Conservation (phyloP, 2,888 invertebrate species). For the Laothoe populi region DNA sequence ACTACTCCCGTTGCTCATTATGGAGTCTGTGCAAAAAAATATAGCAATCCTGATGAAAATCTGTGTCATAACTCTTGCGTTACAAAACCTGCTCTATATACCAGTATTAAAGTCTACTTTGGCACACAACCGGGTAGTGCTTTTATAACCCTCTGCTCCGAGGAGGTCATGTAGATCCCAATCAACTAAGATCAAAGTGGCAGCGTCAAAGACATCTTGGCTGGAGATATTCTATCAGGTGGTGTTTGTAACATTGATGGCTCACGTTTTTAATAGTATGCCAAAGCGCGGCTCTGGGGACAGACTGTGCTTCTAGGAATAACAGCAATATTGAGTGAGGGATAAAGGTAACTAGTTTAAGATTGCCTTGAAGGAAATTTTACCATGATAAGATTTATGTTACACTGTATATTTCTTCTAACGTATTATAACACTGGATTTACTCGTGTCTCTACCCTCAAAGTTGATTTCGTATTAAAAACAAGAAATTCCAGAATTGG, state of each 20-base stretch:
- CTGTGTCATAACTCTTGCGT: slow-evolving; percentile 31
- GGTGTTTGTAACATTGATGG: slow-evolving; percentile 50
- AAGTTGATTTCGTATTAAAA: no score
- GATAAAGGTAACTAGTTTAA: background rate
- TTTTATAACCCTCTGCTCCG: slow-evolving; percentile 29
- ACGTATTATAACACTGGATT: no score
- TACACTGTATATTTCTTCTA: no score
- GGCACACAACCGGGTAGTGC: background rate
- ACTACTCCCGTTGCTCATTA: slow-evolving; percentile 62
- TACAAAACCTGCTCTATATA: slow-evolving; percentile 28
- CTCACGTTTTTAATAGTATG: slow-evolving; percentile 46
- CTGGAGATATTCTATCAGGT: slow-evolving; percentile 55
- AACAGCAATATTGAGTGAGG: background rate
- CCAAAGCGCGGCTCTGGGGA: slow-evolving; percentile 30
- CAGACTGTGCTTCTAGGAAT: background rate
- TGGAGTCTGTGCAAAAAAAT: slow-evolving; percentile 53
- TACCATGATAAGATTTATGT: background rate
- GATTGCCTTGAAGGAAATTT: background rate
- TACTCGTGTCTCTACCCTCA: no score
- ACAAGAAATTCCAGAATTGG: no score
- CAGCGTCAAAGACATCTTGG: slow-evolving; percentile 54
- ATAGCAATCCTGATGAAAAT: slow-evolving; percentile 40
- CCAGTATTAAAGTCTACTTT: slow-evolving; percentile 3
- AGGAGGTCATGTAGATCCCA: slow-evolving; percentile 41
- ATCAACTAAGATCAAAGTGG: slow-evolving; percentile 51